phyloP scores from a whole-genome alignment of 2,888 invertebrate species.

The Alloplasta piceator region DNA sequence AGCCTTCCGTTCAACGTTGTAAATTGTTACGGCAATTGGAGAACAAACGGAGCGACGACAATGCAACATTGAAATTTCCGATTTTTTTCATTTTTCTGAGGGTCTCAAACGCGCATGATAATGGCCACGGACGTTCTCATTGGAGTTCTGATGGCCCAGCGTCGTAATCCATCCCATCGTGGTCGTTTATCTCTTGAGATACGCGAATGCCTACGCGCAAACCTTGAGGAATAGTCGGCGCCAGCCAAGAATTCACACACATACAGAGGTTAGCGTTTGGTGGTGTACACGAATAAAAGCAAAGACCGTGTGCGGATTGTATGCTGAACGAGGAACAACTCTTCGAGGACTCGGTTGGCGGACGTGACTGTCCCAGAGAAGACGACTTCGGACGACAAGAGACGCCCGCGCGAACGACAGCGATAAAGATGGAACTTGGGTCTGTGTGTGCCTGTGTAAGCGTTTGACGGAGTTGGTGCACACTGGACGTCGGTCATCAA shows the following conservation, averaged over 20 bases:
- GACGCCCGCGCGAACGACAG: conserved; percentile 60
- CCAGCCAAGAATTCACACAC: conserved; percentile 49
- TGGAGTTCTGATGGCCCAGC: conserved; percentile 62
- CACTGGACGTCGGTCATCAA: conserved; percentile 73
- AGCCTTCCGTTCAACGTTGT: too few relatives aligned
- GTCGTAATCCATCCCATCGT: conserved; percentile 38
- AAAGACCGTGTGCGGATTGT: conserved; percentile 11
- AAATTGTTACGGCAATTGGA: too few relatives aligned
- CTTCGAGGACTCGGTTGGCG: conserved; percentile 39
- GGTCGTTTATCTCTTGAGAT: conserved; percentile 52
- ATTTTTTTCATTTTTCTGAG: too few relatives aligned
- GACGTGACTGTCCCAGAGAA: conserved; percentile 54
- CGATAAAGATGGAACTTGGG: conserved; percentile 40
- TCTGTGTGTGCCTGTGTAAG: too few relatives aligned
- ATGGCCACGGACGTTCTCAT: too few relatives aligned
- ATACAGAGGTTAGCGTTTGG: conserved; percentile 7
- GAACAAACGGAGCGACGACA: too few relatives aligned
- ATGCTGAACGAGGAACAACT: conserved; percentile 39
- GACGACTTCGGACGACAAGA: conserved; percentile 42
- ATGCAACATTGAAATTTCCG: too few relatives aligned
- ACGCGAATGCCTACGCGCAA: conserved; percentile 43
- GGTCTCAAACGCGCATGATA: too few relatives aligned
- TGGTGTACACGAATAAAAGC: conserved; percentile 1
- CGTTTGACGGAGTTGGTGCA: conserved; percentile 65
- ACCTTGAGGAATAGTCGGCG: conserved; percentile 51